Evolutionary conservation across 1,140 invertebrate genomes (phyloP).

Genomic region (Saxidomus purpurata): DNA sequence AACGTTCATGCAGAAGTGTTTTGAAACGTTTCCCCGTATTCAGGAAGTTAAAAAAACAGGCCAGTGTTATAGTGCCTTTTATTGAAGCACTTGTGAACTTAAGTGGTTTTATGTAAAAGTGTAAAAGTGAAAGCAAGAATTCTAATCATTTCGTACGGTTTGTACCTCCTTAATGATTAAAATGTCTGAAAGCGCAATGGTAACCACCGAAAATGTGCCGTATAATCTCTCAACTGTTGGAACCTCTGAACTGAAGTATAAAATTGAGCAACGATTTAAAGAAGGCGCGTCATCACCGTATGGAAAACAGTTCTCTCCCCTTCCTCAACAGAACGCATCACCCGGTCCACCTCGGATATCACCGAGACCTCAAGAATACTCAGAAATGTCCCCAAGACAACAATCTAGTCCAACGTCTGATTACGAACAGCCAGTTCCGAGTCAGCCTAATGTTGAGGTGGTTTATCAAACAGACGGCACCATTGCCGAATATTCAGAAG

Average conservation of each 20-base stretch:
- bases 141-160: no score
- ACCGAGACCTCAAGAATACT: constrained; percentile 5
- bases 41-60: no score
- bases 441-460: not conserved
- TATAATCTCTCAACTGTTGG: constrained; percentile 45
- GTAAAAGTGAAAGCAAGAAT: no score
- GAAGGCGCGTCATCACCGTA: constrained; percentile 25
- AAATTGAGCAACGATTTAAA: constrained; percentile 45
- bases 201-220: constrained; percentile 21
- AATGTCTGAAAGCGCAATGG: constrained; percentile 13
- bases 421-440: not conserved
- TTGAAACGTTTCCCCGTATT: no score
- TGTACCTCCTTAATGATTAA: not conserved
- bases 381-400: not conserved
- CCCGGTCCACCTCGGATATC: constrained; percentile 34
- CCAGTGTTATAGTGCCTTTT: no score
- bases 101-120: no score
- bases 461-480: constrained; percentile 1
- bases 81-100: no score
- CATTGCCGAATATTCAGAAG: constrained; percentile 6
- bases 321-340: not conserved
- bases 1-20: no score
- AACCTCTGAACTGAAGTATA: constrained; percentile 51
- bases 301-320: not conserved
- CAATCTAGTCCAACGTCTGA: not conserved